Evolutionary conservation across 2,888 invertebrate species (phyloP).

Genomic region (Erebia palarica): DNA sequence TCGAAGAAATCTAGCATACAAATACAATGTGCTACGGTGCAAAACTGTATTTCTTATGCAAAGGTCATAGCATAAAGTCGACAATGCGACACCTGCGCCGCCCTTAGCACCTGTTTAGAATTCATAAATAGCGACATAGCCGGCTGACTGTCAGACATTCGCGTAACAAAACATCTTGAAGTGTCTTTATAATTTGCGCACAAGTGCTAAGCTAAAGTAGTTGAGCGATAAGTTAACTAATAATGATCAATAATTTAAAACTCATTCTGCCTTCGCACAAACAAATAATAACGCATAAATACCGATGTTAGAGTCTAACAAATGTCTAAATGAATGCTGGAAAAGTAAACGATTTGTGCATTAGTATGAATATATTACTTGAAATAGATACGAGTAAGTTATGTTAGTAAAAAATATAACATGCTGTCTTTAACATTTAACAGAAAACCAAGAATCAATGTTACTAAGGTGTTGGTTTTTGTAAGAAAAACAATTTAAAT

Average conservation of each 20-base stretch:
- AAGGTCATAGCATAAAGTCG: conserved; percentile 69
- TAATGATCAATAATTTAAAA: too few relatives aligned
- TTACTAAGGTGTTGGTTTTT: not conserved
- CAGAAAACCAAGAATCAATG: not conserved
- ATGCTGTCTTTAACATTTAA: too few relatives aligned
- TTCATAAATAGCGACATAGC: conserved; percentile 64
- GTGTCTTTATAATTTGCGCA: not conserved
- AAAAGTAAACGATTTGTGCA: not conserved
- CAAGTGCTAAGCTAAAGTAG: not conserved
- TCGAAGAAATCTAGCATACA: conserved; percentile 20
- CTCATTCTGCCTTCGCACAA: too few relatives aligned
- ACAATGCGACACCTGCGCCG: conserved; percentile 73
- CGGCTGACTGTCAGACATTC: conserved; percentile 53
- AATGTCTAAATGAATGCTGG: not conserved
- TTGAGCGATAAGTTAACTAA: not conserved
- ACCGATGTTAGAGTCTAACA: too few relatives aligned
- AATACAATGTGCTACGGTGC: conserved; percentile 36
- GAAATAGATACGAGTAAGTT: too few relatives aligned
- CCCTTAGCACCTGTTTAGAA: conserved; percentile 69
- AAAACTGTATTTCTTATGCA: conserved; percentile 67
- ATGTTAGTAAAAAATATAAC: too few relatives aligned
- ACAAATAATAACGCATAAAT: too few relatives aligned
- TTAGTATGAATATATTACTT: not conserved
- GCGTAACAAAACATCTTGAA: conserved; percentile 10
- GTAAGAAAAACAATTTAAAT: not conserved